These are phyloP conservation scores for Schrankia costaestrigalis DNA, from an alignment of 2,888 invertebrate species.

Conservation along the genomic window DNA sequence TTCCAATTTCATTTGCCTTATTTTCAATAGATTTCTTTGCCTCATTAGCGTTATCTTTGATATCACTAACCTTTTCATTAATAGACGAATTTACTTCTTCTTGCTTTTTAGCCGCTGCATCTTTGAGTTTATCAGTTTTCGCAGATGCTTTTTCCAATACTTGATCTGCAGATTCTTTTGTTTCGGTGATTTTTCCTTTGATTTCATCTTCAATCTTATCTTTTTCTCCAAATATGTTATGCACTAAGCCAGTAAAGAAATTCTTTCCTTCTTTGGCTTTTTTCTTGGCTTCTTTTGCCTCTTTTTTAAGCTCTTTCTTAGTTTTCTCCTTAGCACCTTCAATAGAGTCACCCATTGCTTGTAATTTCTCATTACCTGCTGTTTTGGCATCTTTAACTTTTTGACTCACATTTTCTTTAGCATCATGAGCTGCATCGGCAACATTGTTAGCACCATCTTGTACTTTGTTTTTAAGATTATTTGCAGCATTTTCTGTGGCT, in stretches of 20 bases:
- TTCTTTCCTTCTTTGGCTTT: conserved; percentile 71
- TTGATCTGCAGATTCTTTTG: conserved; percentile 61
- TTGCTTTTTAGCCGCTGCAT: conserved; percentile 45
- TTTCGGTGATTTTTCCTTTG: conserved; percentile 59
- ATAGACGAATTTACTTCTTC: conserved; percentile 46
- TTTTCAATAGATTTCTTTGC: conserved; percentile 37
- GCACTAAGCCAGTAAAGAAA: conserved; percentile 68
- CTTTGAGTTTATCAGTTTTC: conserved; percentile 57
- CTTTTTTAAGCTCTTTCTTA: conserved; percentile 52
- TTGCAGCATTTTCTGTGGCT: conserved; percentile 43
- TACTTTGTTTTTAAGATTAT: conserved; percentile 50
- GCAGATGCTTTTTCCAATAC: conserved; percentile 52
- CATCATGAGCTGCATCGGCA: conserved; percentile 44
- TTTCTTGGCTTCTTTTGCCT: conserved; percentile 63
- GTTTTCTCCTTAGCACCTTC: conserved; percentile 55
- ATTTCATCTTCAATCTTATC: conserved; percentile 69
- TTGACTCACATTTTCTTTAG: conserved; percentile 47
- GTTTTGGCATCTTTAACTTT: conserved; percentile 50
- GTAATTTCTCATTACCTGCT: conserved; percentile 48
- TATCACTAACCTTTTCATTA: conserved; percentile 34
- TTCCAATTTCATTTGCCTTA: conserved; percentile 32
- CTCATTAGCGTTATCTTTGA: conserved; percentile 44
- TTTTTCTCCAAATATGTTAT: conserved; percentile 71
- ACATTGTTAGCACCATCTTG: conserved; percentile 56
- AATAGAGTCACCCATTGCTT: conserved; percentile 52